A percentile compares a stretch with the other conserved stretches of the same genome.
These are phyloP conservation scores for Falco berigora DNA, from an alignment of 2,797 vertebrate genomes.

Conservation along the genomic window DNA sequence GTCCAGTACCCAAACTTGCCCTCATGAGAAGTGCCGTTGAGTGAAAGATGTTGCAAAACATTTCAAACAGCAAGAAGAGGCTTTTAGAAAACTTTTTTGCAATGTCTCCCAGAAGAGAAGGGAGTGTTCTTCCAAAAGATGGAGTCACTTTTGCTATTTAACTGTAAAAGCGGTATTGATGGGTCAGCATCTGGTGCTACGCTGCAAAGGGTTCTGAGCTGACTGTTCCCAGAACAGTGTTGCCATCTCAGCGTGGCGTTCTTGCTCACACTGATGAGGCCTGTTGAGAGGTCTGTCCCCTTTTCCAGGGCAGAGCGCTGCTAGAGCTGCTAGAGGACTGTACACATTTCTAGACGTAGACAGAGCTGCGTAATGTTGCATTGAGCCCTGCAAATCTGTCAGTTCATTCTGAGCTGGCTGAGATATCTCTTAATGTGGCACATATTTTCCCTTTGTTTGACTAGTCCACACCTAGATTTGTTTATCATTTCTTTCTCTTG, in stretches of 20 bases:
- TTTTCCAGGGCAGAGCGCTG: neutral
- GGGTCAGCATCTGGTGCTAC: accelerated
- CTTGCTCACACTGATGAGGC: neutral
- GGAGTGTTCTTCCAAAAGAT: neutral
- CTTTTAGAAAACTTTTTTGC: neutral
- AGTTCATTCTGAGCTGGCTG: neutral
- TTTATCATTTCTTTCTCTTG: neutral
- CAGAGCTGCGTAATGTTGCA: neutral
- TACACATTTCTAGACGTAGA: neutral
- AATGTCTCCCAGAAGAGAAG: neutral
- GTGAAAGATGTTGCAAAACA: neutral
- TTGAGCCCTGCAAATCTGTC: neutral
- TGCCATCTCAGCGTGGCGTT: neutral
- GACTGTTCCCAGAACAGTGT: neutral
- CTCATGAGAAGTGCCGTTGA: neutral
- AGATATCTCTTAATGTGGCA: neutral
- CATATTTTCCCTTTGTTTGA: neutral
- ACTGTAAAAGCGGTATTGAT: neutral
- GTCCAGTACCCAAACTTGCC: neutral
- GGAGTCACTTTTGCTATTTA: neutral
- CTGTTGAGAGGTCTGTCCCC: neutral
- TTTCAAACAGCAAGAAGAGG: neutral
- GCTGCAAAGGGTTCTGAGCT: neutral
- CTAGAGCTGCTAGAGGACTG: neutral
- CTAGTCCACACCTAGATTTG: neutral